phyloP scores from a whole-genome alignment of 2,797 vertebrate species.

The Mormyrops boulengeri region DNA sequence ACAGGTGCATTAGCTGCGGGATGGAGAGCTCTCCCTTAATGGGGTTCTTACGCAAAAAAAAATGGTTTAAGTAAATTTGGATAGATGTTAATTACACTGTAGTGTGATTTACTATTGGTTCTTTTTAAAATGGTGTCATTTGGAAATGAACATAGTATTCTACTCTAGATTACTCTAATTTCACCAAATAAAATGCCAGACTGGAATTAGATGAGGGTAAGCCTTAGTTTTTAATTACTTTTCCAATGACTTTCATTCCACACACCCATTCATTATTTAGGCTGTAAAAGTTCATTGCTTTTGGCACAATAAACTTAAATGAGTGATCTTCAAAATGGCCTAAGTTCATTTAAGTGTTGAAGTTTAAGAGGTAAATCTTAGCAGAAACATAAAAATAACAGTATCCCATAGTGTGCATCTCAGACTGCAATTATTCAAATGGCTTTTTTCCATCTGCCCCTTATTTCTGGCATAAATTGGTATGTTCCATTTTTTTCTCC shows the following conservation, averaged over 20 bases:
- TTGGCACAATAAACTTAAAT: background rate
- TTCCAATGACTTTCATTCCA: background rate
- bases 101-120: background rate
- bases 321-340: background rate
- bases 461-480: background rate
- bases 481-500: background rate
- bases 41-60: background rate
- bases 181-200: background rate
- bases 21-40: background rate
- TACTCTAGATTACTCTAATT: background rate
- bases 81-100: background rate
- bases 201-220: background rate
- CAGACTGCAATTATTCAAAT: background rate
- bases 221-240: background rate
- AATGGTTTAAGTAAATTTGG: background rate
- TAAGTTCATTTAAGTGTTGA: background rate
- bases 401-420: background rate
- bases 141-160: background rate
- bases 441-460: background rate
- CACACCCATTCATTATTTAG: background rate
- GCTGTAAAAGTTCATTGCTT: background rate
- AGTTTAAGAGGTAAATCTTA: background rate
- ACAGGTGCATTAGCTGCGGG: background rate
- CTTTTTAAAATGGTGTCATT: background rate
- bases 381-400: background rate